Conservation (phyloP, 1,140 invertebrate species). For the Zaprionus ghesquierei region DNA sequence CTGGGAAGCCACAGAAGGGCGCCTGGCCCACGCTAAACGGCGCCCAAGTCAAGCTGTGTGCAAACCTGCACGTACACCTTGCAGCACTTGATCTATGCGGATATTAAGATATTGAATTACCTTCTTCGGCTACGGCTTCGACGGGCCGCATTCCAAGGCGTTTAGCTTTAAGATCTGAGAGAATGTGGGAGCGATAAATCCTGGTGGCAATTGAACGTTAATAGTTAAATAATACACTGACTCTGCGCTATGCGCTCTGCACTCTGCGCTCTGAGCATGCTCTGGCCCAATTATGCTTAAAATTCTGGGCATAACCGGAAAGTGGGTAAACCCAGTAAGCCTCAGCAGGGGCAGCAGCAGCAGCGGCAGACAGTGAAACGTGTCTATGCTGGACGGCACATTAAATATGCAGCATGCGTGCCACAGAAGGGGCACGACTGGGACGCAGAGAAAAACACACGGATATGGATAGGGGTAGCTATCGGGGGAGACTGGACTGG, state of each 20-base stretch:
- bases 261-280: too few species aligned
- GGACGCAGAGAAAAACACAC: conserved; percentile 20
- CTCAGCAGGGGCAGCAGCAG: conserved; percentile 8
- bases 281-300: conserved; percentile 74
- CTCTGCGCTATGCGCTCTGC: background rate
- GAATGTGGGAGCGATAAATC: conserved; percentile 65
- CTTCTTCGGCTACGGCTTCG: conserved; percentile 50
- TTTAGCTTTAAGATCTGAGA: conserved; percentile 52
- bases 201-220: conserved; percentile 75
- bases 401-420: conserved; percentile 75
- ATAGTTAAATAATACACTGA: conserved; percentile 78
- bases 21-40: conserved; percentile 60
- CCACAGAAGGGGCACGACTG: conserved; percentile 24
- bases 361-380: background rate
- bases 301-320: conserved; percentile 66
- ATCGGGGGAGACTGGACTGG: background rate
- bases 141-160: conserved; percentile 17
- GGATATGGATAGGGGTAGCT: conserved; percentile 4
- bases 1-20: conserved; percentile 60
- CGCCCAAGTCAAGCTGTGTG: conserved; percentile 75
- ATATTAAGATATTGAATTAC: conserved; percentile 81
- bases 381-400: conserved; percentile 49
- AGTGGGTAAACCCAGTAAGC: conserved; percentile 27
- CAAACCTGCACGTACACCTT: conserved; percentile 79
- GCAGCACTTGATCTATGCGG: conserved; percentile 80